Evolutionary conservation across 1,140 invertebrate genomes (phyloP).

Genomic region (Drosophila bocki): DNA sequence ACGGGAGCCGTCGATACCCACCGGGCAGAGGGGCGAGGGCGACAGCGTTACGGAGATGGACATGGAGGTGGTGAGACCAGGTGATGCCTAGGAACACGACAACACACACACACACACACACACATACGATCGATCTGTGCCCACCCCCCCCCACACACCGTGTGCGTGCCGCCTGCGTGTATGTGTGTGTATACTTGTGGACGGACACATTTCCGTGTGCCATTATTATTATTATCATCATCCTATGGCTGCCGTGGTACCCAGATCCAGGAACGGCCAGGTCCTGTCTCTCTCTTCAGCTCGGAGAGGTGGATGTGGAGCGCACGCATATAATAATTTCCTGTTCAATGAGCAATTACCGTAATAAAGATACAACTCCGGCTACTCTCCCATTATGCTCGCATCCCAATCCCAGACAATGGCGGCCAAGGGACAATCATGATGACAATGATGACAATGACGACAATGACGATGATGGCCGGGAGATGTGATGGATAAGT

Average conservation of each 20-base stretch:
- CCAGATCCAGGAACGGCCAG: neutral
- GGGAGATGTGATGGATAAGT: slow-evolving; percentile 22
- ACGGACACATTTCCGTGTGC: slow-evolving; percentile 12
- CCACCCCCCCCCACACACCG: neutral
- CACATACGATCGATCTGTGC: slow-evolving; percentile 2
- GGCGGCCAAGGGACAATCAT: neutral
- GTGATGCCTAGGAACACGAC: neutral
- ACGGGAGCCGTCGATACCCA: slow-evolving; percentile 6
- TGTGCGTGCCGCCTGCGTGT: neutral
- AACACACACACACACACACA: neutral
- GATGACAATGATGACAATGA: slow-evolving; percentile 11
- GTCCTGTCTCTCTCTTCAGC: slow-evolving; percentile 7
- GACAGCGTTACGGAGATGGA: slow-evolving; percentile 12
- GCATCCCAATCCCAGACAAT: slow-evolving; percentile 25
- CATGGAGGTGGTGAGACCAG: neutral
- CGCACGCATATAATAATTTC: slow-evolving; percentile 80
- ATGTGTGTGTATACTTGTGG: neutral
- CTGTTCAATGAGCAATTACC: slow-evolving; percentile 82
- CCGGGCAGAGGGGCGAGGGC: slow-evolving; percentile 44
- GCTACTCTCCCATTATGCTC: slow-evolving; percentile 66
- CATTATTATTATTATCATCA: slow-evolving; percentile 22
- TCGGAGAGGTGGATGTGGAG: neutral
- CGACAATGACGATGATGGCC: slow-evolving; percentile 26
- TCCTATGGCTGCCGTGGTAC: neutral
- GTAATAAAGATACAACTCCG: slow-evolving; percentile 77